Evolutionary conservation across 64 coral and sea anemone species (phyloP).

Genomic region (Pocillopora verrucosa): DNA sequence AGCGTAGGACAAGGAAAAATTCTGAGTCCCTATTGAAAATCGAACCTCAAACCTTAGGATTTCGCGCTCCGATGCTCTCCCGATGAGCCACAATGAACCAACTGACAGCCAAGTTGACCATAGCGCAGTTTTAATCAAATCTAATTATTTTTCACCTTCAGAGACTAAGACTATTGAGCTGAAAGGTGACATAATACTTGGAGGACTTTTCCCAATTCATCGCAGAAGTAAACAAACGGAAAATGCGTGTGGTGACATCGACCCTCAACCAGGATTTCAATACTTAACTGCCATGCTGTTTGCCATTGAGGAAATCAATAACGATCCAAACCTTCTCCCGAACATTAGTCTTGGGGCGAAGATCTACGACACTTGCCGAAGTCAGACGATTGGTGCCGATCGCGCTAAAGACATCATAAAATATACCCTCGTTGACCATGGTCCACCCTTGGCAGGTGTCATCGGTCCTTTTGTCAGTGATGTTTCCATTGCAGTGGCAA

Average conservation of each 20-base stretch:
- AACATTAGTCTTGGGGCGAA: constrained; percentile 78
- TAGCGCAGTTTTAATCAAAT: neutral
- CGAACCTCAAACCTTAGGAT: no score
- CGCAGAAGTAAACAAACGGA: constrained; percentile 43
- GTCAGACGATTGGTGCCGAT: constrained; percentile 85
- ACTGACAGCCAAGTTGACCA: no score
- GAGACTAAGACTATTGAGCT: constrained; percentile 1
- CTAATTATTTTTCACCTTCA: neutral
- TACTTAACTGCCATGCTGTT: constrained; percentile 80
- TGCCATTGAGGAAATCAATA: constrained; percentile 83
- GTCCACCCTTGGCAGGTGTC: constrained; percentile 69
- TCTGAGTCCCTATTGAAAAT: no score
- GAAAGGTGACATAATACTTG: constrained; percentile 49
- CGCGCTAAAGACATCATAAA: constrained; percentile 88
- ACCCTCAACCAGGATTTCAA: constrained; percentile 93
- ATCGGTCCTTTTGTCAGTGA: constrained; percentile 93
- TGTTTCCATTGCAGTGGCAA: constrained; percentile 81
- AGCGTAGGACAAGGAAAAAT: no score
- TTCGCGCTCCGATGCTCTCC: no score
- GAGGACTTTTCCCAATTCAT: constrained; percentile 62
- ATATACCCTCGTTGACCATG: constrained; percentile 55
- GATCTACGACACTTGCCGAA: constrained; percentile 92
- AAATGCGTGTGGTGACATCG: constrained; percentile 82
- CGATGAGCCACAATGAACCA: no score
- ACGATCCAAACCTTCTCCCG: constrained; percentile 76